Base-by-base conservation (phyloP, 2,797 vertebrate species). In the Cuniculus paca region DNA sequence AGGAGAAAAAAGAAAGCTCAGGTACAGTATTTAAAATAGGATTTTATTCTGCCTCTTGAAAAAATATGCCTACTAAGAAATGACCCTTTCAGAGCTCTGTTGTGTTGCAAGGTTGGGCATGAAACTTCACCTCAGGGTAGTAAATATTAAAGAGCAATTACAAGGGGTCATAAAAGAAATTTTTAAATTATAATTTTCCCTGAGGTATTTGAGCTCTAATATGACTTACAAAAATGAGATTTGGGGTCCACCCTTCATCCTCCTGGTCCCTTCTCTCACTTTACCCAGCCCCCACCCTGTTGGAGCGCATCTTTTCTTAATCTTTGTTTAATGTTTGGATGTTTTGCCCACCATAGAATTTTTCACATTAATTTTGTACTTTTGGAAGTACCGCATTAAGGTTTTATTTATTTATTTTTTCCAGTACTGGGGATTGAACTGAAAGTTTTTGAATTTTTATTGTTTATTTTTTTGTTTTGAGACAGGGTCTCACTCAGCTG, bases 251-350 rank as follows among this genome's bases (percentile, higher is more conserved):
- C 42, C 74, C 17, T 36, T 12, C 4, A 0, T 28, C 48, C 11
- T 1, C 31, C 0, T 0, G 2, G n/a, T 24, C 50, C 10, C 72
- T 1, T 0, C 5, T 1, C 19, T 9, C 1, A 0, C 9, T 34
- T 28, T 12, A 20, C 28, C 45, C 9, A 1, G 22, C 0, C 0
- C 36, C 9, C 19, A 9, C 26, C 34, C 31, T 2, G 1, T 22
- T 4, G 3, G 36, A 56, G 31, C 3, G 0, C 13, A 9, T 31
- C 42, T 81, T 56, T 20, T 16, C 52, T 54, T 19, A 39, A 48
- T 31, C 56, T 90, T 56, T 17, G 12, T 39, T 48, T 19, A n/a
- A 42, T 50, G 16, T 74, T 50, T 61, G 20, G 75, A 45, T 82
- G 16, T 26, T 78, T 31, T 22, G 17, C 17, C 70, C 54, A 12